Evolutionary conservation across 2,888 invertebrate species (phyloP).

Genomic region (Cheilosia impressa): DNA sequence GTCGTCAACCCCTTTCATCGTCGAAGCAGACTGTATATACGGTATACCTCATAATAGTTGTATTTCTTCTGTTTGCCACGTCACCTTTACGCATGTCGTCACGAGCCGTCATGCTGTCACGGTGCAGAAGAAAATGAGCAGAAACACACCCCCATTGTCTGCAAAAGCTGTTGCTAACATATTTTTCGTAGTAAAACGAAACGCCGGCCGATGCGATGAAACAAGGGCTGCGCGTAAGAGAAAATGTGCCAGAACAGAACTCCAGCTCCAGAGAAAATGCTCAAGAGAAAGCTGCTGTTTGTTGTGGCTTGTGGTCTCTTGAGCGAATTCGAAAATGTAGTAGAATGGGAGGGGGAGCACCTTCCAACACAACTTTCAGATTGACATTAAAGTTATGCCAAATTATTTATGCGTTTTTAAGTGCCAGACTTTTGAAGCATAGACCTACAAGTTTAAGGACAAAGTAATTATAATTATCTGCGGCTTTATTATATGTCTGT

Average conservation of each 20-base stretch:
- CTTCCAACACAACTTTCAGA: too few species aligned
- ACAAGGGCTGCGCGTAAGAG: background rate
- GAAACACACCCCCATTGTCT: slow-evolving; percentile 57
- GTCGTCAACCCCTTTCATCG: slow-evolving; percentile 30
- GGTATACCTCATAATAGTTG: slow-evolving; percentile 26
- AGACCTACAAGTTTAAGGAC: too few species aligned
- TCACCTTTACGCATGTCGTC: slow-evolving; percentile 73
- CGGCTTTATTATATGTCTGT: too few species aligned
- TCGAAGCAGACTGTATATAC: slow-evolving; percentile 3
- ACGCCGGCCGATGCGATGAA: background rate
- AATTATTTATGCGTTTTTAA: too few species aligned
- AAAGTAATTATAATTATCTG: too few species aligned
- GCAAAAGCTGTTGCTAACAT: slow-evolving; percentile 63
- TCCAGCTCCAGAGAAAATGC: background rate
- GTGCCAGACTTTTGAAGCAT: too few species aligned
- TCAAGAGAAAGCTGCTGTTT: background rate
- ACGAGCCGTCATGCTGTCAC: slow-evolving; percentile 46
- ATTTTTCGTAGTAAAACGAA: slow-evolving; percentile 39
- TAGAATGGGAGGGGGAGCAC: too few species aligned
- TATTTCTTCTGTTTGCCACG: slow-evolving; percentile 46
- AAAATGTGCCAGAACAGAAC: background rate
- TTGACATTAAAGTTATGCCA: too few species aligned
- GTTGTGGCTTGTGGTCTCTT: slow-evolving; percentile 6
- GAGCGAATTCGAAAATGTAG: background rate
- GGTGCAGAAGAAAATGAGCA: slow-evolving; percentile 33